A percentile compares a stretch with the other conserved stretches of the same genome.
phyloP scores from a whole-genome alignment of 2,888 invertebrate genomes.

The Aphidius colemani region DNA sequence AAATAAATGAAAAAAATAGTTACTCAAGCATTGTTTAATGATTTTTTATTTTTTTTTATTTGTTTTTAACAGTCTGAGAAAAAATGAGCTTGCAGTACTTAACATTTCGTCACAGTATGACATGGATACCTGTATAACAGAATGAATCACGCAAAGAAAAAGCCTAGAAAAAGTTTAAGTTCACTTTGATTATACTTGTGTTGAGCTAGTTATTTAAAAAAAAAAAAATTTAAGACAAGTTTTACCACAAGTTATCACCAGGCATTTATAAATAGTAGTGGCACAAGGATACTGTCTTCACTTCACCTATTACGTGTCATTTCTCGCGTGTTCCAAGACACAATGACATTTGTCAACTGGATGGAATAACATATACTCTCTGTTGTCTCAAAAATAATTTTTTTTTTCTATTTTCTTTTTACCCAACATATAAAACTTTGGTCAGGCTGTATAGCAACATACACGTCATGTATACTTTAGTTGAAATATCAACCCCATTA shows the following conservation, averaged over 20 bases:
- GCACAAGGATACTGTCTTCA: slow-evolving; percentile 31
- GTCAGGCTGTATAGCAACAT: no score
- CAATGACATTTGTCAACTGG: slow-evolving; percentile 48
- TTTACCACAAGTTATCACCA: slow-evolving; percentile 33
- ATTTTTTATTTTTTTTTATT: no score
- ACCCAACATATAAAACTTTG: no score
- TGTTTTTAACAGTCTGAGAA: no score
- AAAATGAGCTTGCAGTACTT: not conserved
- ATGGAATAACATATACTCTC: slow-evolving; percentile 24
- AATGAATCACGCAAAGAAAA: not conserved
- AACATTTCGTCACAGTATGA: not conserved
- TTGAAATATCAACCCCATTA: no score
- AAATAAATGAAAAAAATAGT: not conserved
- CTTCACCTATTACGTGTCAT: slow-evolving; percentile 35
- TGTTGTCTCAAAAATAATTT: no score
- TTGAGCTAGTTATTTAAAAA: no score
- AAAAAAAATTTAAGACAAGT: not conserved
- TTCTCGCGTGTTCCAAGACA: slow-evolving; percentile 39
- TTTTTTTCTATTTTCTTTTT: no score
- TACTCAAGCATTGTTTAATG: not conserved
- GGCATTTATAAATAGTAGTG: slow-evolving; percentile 35
- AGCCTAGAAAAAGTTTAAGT: not conserved
- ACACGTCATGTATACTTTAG: no score
- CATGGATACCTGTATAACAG: not conserved
- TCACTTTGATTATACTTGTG: no score